A percentile compares a stretch with the other conserved stretches of the same genome.
Evolutionary conservation across 2,797 vertebrate species (phyloP).

Genomic region (Pangasius mekongensis): DNA sequence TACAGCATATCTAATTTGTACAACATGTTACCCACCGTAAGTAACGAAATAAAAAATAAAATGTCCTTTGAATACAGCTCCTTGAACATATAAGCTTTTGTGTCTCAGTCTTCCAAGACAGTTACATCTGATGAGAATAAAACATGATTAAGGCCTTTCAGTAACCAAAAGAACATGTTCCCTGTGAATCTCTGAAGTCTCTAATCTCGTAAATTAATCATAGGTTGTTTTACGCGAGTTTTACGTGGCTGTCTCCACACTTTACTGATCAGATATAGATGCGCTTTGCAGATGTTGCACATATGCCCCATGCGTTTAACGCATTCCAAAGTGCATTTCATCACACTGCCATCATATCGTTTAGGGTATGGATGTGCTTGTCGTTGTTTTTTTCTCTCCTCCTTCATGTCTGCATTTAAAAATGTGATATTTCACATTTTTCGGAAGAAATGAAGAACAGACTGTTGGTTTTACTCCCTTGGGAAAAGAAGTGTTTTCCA

Average conservation of each 20-base stretch:
- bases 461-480: conserved; percentile 36
- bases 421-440: conserved; percentile 38
- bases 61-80: not conserved
- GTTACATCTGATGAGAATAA: conserved; percentile 26
- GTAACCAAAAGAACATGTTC: conserved; percentile 23
- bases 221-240: conserved; percentile 17
- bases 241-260: conserved; percentile 32
- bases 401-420: conserved; percentile 42
- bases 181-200: not conserved
- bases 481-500: conserved; percentile 41
- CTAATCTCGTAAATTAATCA: conserved; percentile 31
- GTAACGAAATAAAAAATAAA: not conserved
- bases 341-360: conserved; percentile 42
- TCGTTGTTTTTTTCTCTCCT: not conserved
- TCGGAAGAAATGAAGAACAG: conserved; percentile 51
- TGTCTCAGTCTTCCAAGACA: not conserved
- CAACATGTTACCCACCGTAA: not conserved
- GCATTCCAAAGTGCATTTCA: conserved; percentile 45
- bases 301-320: conserved; percentile 23
- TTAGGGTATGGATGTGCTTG: conserved; percentile 39
- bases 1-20: not conserved
- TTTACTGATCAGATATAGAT: conserved; percentile 21
- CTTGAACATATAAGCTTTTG: not conserved
- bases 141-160: conserved; percentile 25
- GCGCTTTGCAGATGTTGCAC: conserved; percentile 45